These are phyloP conservation scores for Dinomys branickii DNA, from an alignment of 2,113 vertebrate species.

Conservation along the genomic window DNA sequence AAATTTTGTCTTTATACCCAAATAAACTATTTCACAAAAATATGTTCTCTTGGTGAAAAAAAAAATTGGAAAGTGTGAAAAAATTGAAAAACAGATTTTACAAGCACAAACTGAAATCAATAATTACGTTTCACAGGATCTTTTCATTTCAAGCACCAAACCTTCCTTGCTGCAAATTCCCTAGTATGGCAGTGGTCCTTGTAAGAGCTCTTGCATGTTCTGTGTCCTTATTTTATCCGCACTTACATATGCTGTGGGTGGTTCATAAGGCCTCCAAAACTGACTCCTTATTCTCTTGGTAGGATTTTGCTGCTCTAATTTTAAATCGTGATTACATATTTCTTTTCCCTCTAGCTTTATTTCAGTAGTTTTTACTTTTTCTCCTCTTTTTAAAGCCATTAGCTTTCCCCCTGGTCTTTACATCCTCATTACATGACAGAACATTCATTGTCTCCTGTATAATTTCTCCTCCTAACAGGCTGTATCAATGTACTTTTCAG, in stretches of 20 bases:
- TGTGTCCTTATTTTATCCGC: neutral
- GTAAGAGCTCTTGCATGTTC: neutral
- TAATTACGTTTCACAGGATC: neutral
- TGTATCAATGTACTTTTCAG: neutral
- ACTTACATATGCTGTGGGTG: neutral
- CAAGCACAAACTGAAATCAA: neutral
- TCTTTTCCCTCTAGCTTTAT: neutral
- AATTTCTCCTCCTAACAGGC: slow-evolving; percentile 11
- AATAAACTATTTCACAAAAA: neutral
- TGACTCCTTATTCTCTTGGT: neutral
- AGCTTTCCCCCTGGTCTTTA: neutral
- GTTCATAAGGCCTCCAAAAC: neutral
- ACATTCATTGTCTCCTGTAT: neutral
- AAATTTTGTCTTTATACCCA: neutral
- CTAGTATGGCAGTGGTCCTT: too few species aligned
- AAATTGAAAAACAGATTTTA: neutral
- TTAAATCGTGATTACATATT: neutral
- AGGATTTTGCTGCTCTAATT: neutral
- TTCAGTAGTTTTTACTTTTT: neutral
- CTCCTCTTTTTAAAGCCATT: neutral
- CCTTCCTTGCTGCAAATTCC: too few species aligned
- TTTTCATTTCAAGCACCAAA: neutral
- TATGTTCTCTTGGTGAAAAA: neutral
- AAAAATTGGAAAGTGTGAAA: neutral
- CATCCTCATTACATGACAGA: neutral